These are phyloP conservation scores for Tyria jacobaeae DNA, from an alignment of 2,888 invertebrate species.

Conservation along the genomic window DNA sequence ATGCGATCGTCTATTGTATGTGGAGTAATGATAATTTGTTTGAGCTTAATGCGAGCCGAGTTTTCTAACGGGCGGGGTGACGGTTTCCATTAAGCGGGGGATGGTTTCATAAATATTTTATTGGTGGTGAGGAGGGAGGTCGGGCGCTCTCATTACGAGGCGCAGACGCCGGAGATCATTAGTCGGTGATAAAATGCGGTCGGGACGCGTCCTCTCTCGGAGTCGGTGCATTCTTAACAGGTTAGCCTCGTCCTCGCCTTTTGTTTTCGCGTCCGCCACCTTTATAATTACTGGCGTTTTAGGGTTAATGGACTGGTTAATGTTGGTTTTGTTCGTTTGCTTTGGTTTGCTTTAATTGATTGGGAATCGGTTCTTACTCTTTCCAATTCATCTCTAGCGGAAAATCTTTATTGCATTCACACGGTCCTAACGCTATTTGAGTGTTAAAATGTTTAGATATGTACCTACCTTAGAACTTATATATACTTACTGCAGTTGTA, in stretches of 20 bases:
- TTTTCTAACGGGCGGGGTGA: constrained; percentile 65
- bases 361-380: constrained; percentile 41
- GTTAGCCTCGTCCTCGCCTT: constrained; percentile 55
- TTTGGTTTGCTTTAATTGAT: constrained; percentile 50
- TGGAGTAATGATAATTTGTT: constrained; percentile 52
- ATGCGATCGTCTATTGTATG: constrained; percentile 76
- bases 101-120: constrained; percentile 84
- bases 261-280: constrained; percentile 64
- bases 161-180: constrained; percentile 74
- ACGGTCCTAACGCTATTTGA: constrained; percentile 27
- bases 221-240: constrained; percentile 70
- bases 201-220: constrained; percentile 54
- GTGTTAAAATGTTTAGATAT: no score
- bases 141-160: constrained; percentile 75
- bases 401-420: constrained; percentile 39
- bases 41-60: constrained; percentile 61
- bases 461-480: no score
- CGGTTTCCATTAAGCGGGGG: constrained; percentile 77
- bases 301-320: constrained; percentile 58
- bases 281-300: constrained; percentile 63
- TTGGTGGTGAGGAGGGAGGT: constrained; percentile 72
- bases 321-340: constrained; percentile 51
- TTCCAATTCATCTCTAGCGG: constrained; percentile 37
- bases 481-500: no score
- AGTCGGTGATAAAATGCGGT: constrained; percentile 82